Evolutionary conservation across 2,888 invertebrate genomes (phyloP).

Genomic region (Chrysodeixis includens): DNA sequence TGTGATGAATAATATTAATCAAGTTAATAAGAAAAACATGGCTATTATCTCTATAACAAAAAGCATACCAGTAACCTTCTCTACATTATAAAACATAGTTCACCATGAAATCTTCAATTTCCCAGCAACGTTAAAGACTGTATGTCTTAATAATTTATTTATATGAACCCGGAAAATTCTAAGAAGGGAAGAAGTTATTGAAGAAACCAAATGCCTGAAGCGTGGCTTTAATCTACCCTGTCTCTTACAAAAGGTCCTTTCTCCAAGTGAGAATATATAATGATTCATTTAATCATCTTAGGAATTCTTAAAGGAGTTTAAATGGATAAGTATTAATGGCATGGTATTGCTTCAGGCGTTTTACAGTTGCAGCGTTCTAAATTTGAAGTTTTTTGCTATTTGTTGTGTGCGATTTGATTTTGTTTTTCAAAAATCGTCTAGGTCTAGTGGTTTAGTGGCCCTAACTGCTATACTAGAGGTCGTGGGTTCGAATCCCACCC

Average conservation of each 20-base stretch:
- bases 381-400: constrained; percentile 51
- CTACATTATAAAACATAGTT: background rate
- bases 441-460: too few relatives aligned
- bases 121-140: constrained; percentile 9
- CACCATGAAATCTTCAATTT: background rate
- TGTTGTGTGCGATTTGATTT: constrained; percentile 37
- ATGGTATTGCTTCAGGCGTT: constrained; percentile 44
- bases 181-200: constrained; percentile 16
- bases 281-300: constrained; percentile 86
- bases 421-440: too few relatives aligned
- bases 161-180: constrained; percentile 24
- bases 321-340: constrained; percentile 68
- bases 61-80: background rate
- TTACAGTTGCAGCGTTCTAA: constrained; percentile 39
- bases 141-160: constrained; percentile 37
- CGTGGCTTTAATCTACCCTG: constrained; percentile 81
- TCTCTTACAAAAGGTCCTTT: constrained; percentile 67
- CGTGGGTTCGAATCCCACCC: too few relatives aligned
- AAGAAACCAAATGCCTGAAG: constrained; percentile 66
- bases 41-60: too few relatives aligned
- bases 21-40: too few relatives aligned
- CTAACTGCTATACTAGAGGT: too few relatives aligned
- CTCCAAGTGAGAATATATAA: constrained; percentile 84
- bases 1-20: too few relatives aligned
- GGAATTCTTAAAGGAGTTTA: constrained; percentile 83